Evolutionary conservation across 1,140 invertebrate species (phyloP).

Genomic region (Mya arenaria): DNA sequence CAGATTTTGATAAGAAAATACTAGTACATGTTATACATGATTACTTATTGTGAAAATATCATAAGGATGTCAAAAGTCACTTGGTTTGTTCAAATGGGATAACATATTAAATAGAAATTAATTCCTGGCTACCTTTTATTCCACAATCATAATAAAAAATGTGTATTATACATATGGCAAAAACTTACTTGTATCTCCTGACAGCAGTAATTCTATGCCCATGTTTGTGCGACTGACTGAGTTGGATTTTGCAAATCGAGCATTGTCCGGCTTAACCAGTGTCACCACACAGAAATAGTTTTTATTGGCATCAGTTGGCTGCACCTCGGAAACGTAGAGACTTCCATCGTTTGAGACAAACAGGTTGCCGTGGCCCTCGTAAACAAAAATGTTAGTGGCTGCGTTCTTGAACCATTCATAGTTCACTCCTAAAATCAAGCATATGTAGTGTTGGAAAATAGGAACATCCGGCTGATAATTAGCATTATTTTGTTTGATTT

Average conservation of each 20-base stretch:
- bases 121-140: too few relatives aligned
- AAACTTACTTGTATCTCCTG: constrained; percentile 12
- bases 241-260: background rate
- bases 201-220: constrained; percentile 6
- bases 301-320: constrained; percentile 34
- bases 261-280: background rate
- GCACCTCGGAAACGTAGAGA: constrained; percentile 42
- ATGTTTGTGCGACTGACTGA: constrained; percentile 1
- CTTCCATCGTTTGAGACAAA: constrained; percentile 30
- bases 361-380: constrained; percentile 13
- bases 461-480: background rate
- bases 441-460: background rate
- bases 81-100: too few relatives aligned
- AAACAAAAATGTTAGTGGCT: constrained; percentile 20
- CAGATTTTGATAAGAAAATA: too few relatives aligned
- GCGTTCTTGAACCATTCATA: constrained; percentile 45
- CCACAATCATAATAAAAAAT: too few relatives aligned
- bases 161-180: too few relatives aligned
- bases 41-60: too few relatives aligned
- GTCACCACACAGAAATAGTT: constrained; percentile 36
- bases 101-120: too few relatives aligned
- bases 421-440: constrained; percentile 10
- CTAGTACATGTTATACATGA: too few relatives aligned
- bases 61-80: too few relatives aligned
- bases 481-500: background rate